Evolutionary conservation across 2,888 invertebrate genomes (phyloP).

Genomic region (Aricia artaxerxes): DNA sequence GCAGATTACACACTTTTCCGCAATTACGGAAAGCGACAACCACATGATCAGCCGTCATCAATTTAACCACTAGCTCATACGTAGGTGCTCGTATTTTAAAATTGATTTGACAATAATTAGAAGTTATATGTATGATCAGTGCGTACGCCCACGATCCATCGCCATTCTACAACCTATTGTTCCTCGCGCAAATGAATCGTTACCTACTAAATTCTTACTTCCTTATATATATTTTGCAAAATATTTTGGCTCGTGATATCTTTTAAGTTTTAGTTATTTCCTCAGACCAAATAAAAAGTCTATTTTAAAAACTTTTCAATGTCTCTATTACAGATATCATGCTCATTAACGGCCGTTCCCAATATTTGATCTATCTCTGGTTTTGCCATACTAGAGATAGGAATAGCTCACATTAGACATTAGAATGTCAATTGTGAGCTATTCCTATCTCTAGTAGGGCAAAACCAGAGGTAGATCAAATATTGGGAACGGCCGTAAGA

Average conservation of each 20-base stretch:
- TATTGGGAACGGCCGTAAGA: too few relatives aligned
- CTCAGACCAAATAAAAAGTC: too few relatives aligned
- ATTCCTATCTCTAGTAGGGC: too few relatives aligned
- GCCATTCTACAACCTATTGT: conserved; percentile 63
- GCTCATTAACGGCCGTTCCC: too few relatives aligned
- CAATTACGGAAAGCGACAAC: background rate
- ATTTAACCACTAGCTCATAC: background rate
- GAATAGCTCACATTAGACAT: too few relatives aligned
- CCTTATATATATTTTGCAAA: conserved; percentile 14
- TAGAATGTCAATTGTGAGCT: too few relatives aligned
- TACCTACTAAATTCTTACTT: background rate
- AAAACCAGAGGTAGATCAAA: too few relatives aligned
- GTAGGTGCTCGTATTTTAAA: background rate
- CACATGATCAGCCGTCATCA: background rate
- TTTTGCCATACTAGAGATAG: too few relatives aligned
- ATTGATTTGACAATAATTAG: conserved; percentile 18
- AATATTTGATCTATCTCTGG: too few relatives aligned
- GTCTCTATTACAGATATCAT: background rate
- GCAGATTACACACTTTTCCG: background rate
- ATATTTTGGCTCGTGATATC: conserved; percentile 4
- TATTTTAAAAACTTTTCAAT: background rate
- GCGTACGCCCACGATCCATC: conserved; percentile 36
- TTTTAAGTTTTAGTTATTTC: background rate
- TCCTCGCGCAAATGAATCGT: conserved; percentile 37
- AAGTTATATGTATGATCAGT: conserved; percentile 18